Evolutionary conservation across 2,797 vertebrate genomes (phyloP).

Genomic region (Cephalopachus bancanus): DNA sequence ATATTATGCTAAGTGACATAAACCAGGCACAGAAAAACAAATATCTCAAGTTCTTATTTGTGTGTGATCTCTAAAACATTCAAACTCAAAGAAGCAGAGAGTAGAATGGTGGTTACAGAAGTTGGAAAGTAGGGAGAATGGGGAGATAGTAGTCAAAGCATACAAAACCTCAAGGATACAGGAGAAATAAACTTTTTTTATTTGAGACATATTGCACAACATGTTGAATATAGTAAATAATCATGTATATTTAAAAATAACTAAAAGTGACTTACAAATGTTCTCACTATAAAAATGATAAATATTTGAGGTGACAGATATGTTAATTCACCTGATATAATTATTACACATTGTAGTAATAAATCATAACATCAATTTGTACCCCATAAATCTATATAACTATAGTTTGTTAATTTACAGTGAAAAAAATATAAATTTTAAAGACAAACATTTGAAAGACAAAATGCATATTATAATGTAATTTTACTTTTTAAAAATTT

Average conservation of each 20-base stretch:
- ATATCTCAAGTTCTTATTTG: background rate
- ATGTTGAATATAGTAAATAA: background rate
- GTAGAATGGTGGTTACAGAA: background rate
- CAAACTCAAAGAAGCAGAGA: background rate
- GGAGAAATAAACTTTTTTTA: background rate
- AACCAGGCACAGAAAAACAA: background rate
- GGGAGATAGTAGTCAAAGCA: background rate
- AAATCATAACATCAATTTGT: background rate
- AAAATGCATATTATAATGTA: background rate
- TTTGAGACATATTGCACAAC: background rate
- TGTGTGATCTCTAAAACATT: background rate
- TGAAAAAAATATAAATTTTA: background rate
- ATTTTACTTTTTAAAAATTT: background rate
- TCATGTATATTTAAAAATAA: background rate
- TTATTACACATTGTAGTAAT: background rate
- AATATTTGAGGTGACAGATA: background rate
- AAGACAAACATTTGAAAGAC: background rate
- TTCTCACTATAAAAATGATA: background rate
- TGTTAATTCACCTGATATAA: background rate
- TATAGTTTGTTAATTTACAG: background rate
- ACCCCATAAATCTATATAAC: background rate
- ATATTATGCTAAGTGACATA: background rate
- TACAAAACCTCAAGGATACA: background rate
- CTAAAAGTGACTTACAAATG: background rate
- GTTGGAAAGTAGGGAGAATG: background rate